phyloP scores from a whole-genome alignment of 2,113 vertebrate species.

The Okapia johnstoni region DNA sequence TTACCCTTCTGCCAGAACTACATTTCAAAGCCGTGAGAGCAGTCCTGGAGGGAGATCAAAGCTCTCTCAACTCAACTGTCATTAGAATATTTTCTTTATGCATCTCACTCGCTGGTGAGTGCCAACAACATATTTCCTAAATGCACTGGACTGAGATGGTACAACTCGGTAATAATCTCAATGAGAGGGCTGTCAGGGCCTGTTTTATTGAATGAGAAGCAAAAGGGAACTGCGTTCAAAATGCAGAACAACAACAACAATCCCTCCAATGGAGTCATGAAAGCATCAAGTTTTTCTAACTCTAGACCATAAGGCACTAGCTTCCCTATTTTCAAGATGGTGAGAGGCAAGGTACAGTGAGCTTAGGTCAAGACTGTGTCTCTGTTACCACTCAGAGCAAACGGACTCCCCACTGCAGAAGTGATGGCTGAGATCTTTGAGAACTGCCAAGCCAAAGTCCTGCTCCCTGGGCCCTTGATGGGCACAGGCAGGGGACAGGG shows the following conservation, averaged over 20 bases:
- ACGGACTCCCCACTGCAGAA: background rate
- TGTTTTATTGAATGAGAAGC: conserved; percentile 78
- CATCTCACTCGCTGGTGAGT: conserved; percentile 75
- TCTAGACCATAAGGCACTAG: conserved; percentile 54
- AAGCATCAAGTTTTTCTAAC: conserved; percentile 42
- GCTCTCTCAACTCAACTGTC: conserved; percentile 81
- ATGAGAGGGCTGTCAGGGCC: conserved; percentile 77
- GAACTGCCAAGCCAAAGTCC: background rate
- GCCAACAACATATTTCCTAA: conserved; percentile 84
- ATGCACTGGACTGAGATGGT: conserved; percentile 80
- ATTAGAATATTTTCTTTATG: conserved; percentile 86
- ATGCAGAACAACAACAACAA: conserved; percentile 75
- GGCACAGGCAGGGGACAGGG: background rate
- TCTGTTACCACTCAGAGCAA: conserved; percentile 36
- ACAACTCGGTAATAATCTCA: conserved; percentile 78
- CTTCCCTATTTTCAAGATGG: conserved; percentile 57
- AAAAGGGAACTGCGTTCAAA: conserved; percentile 51
- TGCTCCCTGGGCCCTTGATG: background rate
- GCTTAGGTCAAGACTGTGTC: background rate
- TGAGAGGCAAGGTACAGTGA: background rate
- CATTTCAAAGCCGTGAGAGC: conserved; percentile 86
- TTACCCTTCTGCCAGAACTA: conserved; percentile 79
- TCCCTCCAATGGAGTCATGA: conserved; percentile 60
- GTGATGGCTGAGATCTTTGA: background rate
- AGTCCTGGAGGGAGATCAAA: conserved; percentile 86